A percentile compares a stretch with the other conserved stretches of the same genome.
Evolutionary conservation across 2,113 vertebrate species (phyloP).

Genomic region (Tragulus kanchil): DNA sequence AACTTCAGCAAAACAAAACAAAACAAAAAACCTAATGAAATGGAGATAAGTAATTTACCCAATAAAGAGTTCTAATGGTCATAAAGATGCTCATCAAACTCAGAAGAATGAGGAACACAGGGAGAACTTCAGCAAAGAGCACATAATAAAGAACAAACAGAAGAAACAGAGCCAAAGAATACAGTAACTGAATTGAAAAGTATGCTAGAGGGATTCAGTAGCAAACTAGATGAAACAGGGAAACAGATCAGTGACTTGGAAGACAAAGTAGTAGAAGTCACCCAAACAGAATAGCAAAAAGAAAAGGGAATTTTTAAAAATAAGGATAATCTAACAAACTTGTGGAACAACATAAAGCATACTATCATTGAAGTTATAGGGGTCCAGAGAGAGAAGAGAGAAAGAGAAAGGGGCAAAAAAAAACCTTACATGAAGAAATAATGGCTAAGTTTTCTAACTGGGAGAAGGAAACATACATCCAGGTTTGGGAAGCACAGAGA

Average conservation of each 20-base stretch:
- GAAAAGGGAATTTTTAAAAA: not conserved
- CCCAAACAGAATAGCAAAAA: not conserved
- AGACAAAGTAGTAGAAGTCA: not conserved
- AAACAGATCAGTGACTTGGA: not conserved
- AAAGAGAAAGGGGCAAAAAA: not conserved
- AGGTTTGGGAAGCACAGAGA: not conserved
- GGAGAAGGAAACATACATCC: not conserved
- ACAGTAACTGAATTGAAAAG: not conserved
- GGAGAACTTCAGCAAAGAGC: not conserved
- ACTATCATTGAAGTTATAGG: not conserved
- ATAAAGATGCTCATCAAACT: not conserved
- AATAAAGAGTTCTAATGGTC: not conserved
- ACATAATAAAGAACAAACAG: not conserved
- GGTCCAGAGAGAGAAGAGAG: not conserved
- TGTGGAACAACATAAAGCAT: not conserved
- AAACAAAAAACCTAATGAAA: not conserved
- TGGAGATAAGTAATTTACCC: not conserved
- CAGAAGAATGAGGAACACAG: not conserved
- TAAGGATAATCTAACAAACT: not conserved
- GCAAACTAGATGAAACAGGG: not conserved
- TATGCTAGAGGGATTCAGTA: not conserved
- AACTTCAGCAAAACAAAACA: not conserved
- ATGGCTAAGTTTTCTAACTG: not conserved
- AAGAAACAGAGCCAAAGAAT: not conserved
- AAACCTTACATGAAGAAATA: not conserved